Evolutionary conservation across 2,797 vertebrate species (phyloP).

Genomic region (Paratrypauchen microcephalus): DNA sequence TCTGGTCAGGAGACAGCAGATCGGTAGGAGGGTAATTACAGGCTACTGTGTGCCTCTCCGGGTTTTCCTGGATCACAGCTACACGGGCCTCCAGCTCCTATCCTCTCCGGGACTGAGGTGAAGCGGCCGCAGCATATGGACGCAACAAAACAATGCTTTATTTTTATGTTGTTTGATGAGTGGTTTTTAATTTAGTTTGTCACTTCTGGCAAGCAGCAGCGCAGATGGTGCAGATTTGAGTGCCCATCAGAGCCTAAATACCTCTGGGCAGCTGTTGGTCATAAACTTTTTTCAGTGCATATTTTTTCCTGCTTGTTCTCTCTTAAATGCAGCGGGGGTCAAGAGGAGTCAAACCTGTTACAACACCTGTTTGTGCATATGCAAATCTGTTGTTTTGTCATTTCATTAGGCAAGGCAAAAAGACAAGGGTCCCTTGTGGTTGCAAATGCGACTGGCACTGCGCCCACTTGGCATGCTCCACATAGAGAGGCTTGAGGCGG

Average conservation of each 20-base stretch:
- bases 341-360: slow-evolving; percentile 94
- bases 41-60: slow-evolving; percentile 63
- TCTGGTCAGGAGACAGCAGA: slow-evolving; percentile 62
- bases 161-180: slow-evolving; percentile 84
- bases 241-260: slow-evolving; percentile 83
- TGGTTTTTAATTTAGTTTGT: slow-evolving; percentile 90
- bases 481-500: slow-evolving; percentile 48
- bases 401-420: slow-evolving; percentile 86
- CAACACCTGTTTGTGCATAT: slow-evolving; percentile 92
- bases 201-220: slow-evolving; percentile 84
- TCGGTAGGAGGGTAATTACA: slow-evolving; percentile 70
- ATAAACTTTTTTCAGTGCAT: slow-evolving; percentile 77
- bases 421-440: slow-evolving; percentile 84
- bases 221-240: slow-evolving; percentile 89
- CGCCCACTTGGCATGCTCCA: slow-evolving; percentile 77
- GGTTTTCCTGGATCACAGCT: slow-evolving; percentile 65
- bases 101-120: slow-evolving; percentile 38
- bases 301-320: slow-evolving; percentile 39
- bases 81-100: slow-evolving; percentile 39
- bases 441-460: slow-evolving; percentile 81
- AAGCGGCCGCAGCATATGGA: slow-evolving; percentile 76
- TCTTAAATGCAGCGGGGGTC: slow-evolving; percentile 80
- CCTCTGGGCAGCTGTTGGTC: slow-evolving; percentile 89
- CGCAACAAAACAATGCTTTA: slow-evolving; percentile 80
- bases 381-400: slow-evolving; percentile 95